A percentile compares a stretch with the other conserved stretches of the same genome.
Conservation (phyloP, 2,113 vertebrate species). For the Oryzias curvinotus region DNA sequence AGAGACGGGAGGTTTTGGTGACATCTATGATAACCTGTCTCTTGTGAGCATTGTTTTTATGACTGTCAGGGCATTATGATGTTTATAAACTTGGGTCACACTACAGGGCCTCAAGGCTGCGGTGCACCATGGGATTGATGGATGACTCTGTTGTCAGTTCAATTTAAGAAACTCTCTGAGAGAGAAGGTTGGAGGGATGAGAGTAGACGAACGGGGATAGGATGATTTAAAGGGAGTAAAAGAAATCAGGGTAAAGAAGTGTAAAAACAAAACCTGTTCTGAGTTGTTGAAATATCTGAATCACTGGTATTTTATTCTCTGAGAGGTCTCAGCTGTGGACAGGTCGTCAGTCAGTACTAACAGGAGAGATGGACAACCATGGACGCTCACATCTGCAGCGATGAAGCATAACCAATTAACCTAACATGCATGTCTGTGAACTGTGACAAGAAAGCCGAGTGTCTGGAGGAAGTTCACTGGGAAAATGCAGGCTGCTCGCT, state of each 20-base stretch:
- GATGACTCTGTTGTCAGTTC: constrained; percentile 69
- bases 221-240: constrained; percentile 28
- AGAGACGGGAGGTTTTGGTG: neutral
- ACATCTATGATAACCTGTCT: constrained; percentile 28
- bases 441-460: neutral
- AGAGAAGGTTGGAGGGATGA: constrained; percentile 7
- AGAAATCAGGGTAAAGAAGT: neutral
- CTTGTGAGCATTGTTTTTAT: constrained; percentile 35
- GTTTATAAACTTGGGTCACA: constrained; percentile 66
- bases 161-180: constrained; percentile 63
- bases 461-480: neutral
- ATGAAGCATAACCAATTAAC: constrained; percentile 2
- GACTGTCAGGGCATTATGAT: constrained; percentile 53
- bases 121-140: constrained; percentile 63
- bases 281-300: too few relatives aligned
- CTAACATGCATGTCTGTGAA: neutral
- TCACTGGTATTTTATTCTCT: neutral
- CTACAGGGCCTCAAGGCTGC: constrained; percentile 42
- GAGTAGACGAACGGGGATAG: constrained; percentile 3
- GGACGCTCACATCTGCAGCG: neutral
- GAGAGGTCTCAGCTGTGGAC: neutral
- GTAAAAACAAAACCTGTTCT: neutral
- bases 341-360: neutral
- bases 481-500: neutral
- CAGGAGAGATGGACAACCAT: neutral